Evolutionary conservation across 2,888 invertebrate genomes (phyloP), one percentile per base, ranked within the genome.

Genomic region (Erebia aethiops): DNA sequence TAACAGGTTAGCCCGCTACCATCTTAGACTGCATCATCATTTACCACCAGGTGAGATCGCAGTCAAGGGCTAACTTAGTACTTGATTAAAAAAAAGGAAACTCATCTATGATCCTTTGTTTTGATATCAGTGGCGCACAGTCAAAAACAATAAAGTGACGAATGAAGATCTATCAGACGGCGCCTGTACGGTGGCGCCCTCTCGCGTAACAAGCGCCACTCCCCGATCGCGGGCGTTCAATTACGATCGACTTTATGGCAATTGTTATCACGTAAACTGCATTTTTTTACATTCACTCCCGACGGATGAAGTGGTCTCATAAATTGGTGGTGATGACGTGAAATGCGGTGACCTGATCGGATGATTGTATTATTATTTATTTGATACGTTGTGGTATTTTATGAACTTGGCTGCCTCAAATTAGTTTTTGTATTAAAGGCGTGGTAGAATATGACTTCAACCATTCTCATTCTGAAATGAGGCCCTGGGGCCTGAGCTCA

Each of bases 191-290:
- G 75, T 76, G 78, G 78, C 82, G 83, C 83, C 84, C 84, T 77
- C 81, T 82, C 81, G 77, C 79, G 80, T 82, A 77, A 77, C 68
- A 60, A 35, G 1, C 67, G 67, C 67, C 76, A 67, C 71, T 71
- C 77, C 75, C 76, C 71, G 68, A 71, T 76, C 76, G 76, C 74
- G 75, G 75, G 77, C 76, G 77, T 77, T 76, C 81, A 80, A 82
- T 82, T 81, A 81, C 77, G 77, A 73, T 71, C 74, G 73, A 78
- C 77, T 79, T 79, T 78, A 78, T 78, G 78, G 75, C 76, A 74
- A 75, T 75, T 76, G 71, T 74, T 72, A 75, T 75, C 76, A 67
- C 70, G 70, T 71, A 63, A 71, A 76, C 77, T 74, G 76, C 75
- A 75, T 71, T 75, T 77, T 73, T 74, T 72, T 52, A 72, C 69